Evolutionary conservation across 2,113 vertebrate genomes (phyloP).

Genomic region (Thunnus maccoyii): DNA sequence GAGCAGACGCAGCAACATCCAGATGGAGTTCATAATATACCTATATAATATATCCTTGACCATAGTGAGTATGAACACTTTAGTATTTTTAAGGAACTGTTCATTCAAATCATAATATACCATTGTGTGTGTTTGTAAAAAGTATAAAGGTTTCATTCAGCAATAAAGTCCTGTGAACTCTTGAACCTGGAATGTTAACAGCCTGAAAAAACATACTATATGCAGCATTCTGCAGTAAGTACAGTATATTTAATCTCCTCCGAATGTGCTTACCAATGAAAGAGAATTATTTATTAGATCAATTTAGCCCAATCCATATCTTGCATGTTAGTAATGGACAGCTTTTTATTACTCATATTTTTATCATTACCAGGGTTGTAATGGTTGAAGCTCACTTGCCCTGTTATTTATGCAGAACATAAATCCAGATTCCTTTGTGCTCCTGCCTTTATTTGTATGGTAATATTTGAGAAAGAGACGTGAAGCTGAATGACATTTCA

Average conservation of each 20-base stretch:
- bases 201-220: conserved; percentile 17
- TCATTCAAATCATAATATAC: background rate
- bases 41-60: too few relatives aligned
- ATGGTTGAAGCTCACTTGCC: conserved; percentile 46
- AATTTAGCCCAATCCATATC: conserved; percentile 68
- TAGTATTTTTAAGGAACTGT: too few relatives aligned
- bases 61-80: too few relatives aligned
- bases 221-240: conserved; percentile 31
- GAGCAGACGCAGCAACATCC: too few relatives aligned
- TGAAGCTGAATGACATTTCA: conserved; percentile 76
- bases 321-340: conserved; percentile 56
- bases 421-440: conserved; percentile 69
- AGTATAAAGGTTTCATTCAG: background rate
- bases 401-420: conserved; percentile 56
- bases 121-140: conserved; percentile 2
- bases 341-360: conserved; percentile 69
- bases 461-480: conserved; percentile 73
- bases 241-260: conserved; percentile 65
- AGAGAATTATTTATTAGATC: conserved; percentile 72
- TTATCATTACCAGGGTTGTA: conserved; percentile 43
- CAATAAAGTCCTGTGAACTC: conserved; percentile 31
- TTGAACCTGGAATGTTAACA: conserved; percentile 43
- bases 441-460: conserved; percentile 74
- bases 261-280: conserved; percentile 57
- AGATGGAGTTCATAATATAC: too few relatives aligned